phyloP scores from a whole-genome alignment of 2,797 vertebrate species.

The Enteromius mattozi region DNA sequence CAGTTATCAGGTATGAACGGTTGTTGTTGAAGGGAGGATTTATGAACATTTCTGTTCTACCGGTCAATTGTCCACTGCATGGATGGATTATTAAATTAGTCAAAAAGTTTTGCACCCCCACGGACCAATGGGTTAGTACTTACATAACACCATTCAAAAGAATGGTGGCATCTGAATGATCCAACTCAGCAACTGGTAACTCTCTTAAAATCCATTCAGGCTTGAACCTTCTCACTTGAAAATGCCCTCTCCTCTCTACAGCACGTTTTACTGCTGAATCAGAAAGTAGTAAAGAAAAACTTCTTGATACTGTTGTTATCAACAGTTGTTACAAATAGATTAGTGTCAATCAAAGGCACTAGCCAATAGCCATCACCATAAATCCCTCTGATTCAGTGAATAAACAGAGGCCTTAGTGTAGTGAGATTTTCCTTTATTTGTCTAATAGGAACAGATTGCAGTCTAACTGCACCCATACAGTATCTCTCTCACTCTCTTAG shows the following conservation, averaged over 20 bases:
- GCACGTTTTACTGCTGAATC: slow-evolving; percentile 36
- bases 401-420: slow-evolving; percentile 9
- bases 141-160: background rate
- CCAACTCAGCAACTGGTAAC: background rate
- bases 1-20: background rate
- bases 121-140: background rate
- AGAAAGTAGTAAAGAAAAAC: slow-evolving; percentile 51
- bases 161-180: background rate
- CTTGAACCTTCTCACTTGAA: background rate
- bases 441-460: background rate
- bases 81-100: background rate
- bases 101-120: background rate
- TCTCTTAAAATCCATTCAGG: background rate
- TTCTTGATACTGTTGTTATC: slow-evolving; percentile 58
- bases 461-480: background rate
- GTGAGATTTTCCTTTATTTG: slow-evolving; percentile 9
- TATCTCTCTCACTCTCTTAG: background rate
- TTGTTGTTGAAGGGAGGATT: background rate
- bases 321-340: slow-evolving; percentile 61
- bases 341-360: slow-evolving; percentile 52
- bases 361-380: slow-evolving; percentile 54
- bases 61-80: background rate
- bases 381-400: slow-evolving; percentile 46
- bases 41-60: background rate
- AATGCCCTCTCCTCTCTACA: background rate